phyloP scores from a whole-genome alignment of 1,140 invertebrate species.

The Spodoptera frugiperda region DNA sequence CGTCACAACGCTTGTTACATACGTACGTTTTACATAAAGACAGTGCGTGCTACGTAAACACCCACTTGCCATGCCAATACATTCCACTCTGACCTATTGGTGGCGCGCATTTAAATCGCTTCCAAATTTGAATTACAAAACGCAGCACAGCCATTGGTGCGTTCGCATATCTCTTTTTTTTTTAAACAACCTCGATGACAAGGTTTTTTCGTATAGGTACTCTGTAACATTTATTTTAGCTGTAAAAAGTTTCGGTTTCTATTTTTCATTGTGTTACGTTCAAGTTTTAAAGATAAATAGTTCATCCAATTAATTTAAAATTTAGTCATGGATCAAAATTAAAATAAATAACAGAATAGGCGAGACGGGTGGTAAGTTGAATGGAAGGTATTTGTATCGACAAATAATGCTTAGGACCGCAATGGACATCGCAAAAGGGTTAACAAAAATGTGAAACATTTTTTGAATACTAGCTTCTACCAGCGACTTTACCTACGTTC shows the following conservation, averaged over 20 bases:
- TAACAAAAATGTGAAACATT: too few species aligned
- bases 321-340: too few species aligned
- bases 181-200: slow-evolving; percentile 56
- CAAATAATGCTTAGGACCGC: too few species aligned
- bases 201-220: slow-evolving; percentile 6
- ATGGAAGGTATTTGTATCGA: too few species aligned
- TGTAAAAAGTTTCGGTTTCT: not conserved
- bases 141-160: slow-evolving; percentile 59
- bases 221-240: not conserved
- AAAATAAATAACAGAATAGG: too few species aligned
- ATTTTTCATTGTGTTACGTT: too few species aligned
- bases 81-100: slow-evolving; percentile 81
- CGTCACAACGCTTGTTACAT: slow-evolving; percentile 49
- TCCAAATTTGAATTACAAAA: slow-evolving; percentile 79
- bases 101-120: slow-evolving; percentile 74
- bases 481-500: too few species aligned
- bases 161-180: slow-evolving; percentile 50
- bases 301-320: too few species aligned
- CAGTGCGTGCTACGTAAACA: slow-evolving; percentile 42
- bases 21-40: slow-evolving; percentile 41
- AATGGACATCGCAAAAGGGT: too few species aligned
- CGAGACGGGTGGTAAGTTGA: too few species aligned
- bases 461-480: too few species aligned
- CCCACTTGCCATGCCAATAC: slow-evolving; percentile 72
- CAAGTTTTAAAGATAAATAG: too few species aligned